Evolutionary conservation across 2,888 invertebrate genomes (phyloP), one percentile per base, ranked within the genome.

Genomic region (Venusia cambrica): DNA sequence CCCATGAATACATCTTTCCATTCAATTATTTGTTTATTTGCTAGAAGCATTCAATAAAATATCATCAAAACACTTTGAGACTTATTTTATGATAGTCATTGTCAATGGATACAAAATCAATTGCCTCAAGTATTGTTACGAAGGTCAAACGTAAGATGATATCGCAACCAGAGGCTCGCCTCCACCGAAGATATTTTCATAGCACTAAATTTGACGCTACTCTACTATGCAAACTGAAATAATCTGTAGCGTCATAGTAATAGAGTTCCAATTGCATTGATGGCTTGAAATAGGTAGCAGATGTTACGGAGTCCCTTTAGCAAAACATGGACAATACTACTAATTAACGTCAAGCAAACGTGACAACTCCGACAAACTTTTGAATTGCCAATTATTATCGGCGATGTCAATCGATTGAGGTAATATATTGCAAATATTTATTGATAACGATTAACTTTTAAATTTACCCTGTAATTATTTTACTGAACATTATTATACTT

Each of bases 141-240:
- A 80, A 78, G 77, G 74, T 65, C 67, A 56, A 47, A 45, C 54
- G 78, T 65, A 78, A 83, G 65, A 65, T 70, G 75, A 84, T 62
- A 70, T 54, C 48, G 70, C 62, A 71, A 78, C 62, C 43, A 46
- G 66, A 74, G 62, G 59, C 53, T 55, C 56, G 57, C 57, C 48
- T 60, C 54, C 57, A 61, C 62, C 59, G 62, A 61, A 63, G 59
- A 62, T 56, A 67, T 62, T 69, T 69, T 25, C 69, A 74, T 65
- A 54, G 70, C 73, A 78, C 72, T 69, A 78, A 79, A 85, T 83
- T 80, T 73, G 80, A 83, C 68, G 72, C 81, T 78, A 69, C 60
- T 25, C 15, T 25, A 33, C 17, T 35, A 41, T 29, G 46, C 64
- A 53, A 52, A 54, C 36, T 71, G 73, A 69, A 60, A 37, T 48